Evolutionary conservation across 92 coral and sea anemone genomes (phyloP), one percentile per base, ranked within the genome.

Genomic region (Epizoanthus ramosus): DNA sequence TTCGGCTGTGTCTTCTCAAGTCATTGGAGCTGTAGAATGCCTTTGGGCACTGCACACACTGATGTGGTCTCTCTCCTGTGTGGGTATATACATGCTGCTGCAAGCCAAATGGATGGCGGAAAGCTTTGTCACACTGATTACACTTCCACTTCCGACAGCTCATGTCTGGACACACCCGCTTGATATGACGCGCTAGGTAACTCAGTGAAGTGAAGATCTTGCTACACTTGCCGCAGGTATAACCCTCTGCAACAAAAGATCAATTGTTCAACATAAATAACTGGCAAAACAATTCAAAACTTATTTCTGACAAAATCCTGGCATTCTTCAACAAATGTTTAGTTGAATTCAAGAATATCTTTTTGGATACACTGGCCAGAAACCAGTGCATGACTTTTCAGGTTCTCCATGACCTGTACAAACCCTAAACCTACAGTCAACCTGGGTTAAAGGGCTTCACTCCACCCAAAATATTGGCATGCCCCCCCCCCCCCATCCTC

Each of bases 1-100:
- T 97, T 66, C 99, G 87, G 87, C 99, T 94, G 85, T 97, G 99
- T 52, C 99, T 85, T 18, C 99, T 87, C 67, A 97, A 79, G 70
- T 97, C 99, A 87, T 97, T 97, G 6, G 99, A 97, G 82, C 99
- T 97, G 85, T 97, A 97, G 71, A 97, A 97, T 14, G 99, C 99
- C 80, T 97, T 97, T 22, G 99, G 99, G 81, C 99, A 97, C 80
- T 92, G 89, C 0, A 91, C 86, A 33, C 99, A 97, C 75, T 97
- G 92, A 74, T 97, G 99, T 1, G 99, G 99, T 31, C 99, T 90
- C 79, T 97, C 99, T 23, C 99, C 99, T 6, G 99, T 97, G 61
- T 97, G 99, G 5, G 99, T 97, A 89, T 94, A 97, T 9, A 97
- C 92, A 53, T 97, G 99, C 66, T 97, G 99, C 68, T 97, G 99